Percentiles rank a stretch among this genome's conserved stretches.
Conservation (phyloP, 2,797 vertebrate species). For the Helarctos malayanus region DNA sequence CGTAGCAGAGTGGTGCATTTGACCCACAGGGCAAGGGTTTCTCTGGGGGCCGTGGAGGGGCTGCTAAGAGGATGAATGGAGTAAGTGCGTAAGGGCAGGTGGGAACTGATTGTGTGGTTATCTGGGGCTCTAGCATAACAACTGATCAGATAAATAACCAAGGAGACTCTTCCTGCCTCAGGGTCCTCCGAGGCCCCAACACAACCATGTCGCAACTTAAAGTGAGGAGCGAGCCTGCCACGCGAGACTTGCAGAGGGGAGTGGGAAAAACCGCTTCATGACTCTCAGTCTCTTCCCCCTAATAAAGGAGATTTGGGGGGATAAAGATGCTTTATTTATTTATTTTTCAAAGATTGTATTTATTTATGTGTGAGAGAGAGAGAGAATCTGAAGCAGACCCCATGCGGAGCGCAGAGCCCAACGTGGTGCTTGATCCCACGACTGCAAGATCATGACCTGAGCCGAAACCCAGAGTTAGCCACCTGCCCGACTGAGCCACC, state of each 20-base stretch:
- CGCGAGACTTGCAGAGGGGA: not conserved
- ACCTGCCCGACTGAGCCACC: not conserved
- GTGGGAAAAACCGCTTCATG: not conserved
- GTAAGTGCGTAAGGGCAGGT: not conserved
- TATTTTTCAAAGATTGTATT: not conserved
- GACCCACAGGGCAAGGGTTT: not conserved
- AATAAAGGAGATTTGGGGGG: not conserved
- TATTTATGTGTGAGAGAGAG: not conserved
- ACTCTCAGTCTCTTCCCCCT: not conserved
- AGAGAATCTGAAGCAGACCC: not conserved
- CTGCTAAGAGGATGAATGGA: not conserved
- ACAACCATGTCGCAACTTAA: not conserved
- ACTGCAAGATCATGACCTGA: not conserved
- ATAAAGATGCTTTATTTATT: not conserved
- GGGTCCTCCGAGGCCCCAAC: not conserved
- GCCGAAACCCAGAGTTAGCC: not conserved
- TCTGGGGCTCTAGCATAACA: not conserved
- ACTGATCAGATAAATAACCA: not conserved
- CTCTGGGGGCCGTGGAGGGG: not conserved
- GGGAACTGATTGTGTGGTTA: not conserved
- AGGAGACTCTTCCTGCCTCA: not conserved
- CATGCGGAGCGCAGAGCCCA: not conserved
- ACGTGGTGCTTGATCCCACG: not conserved
- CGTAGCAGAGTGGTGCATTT: accelerated
- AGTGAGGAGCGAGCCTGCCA: not conserved